Conservation (phyloP, 2,888 invertebrate genomes). For the Charanyca ferruginea region DNA sequence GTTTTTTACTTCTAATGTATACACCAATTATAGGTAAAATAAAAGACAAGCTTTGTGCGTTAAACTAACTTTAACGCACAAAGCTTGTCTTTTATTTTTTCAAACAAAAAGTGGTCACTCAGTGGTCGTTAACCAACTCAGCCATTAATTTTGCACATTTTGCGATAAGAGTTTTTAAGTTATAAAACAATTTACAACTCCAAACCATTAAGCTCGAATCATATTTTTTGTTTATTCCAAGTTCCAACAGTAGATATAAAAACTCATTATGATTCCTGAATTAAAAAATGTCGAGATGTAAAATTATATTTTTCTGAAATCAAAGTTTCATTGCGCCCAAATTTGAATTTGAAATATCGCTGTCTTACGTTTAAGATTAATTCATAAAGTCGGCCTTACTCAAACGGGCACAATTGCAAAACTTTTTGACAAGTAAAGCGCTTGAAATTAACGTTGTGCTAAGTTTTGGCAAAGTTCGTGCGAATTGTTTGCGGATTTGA, state of each 20-base stretch:
- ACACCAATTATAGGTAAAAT: no score
- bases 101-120: constrained; percentile 18
- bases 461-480: constrained; percentile 68
- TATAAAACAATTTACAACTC: constrained; percentile 56
- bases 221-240: constrained; percentile 53
- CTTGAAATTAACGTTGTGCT: constrained; percentile 76
- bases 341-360: constrained; percentile 78
- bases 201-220: constrained; percentile 40
- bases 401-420: constrained; percentile 78
- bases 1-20: no score
- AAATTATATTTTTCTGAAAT: constrained; percentile 72
- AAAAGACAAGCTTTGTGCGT: no score
- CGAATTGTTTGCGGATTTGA: constrained; percentile 63
- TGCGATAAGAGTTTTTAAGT: constrained; percentile 45
- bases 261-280: constrained; percentile 53
- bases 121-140: constrained; percentile 23
- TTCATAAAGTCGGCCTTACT: constrained; percentile 76
- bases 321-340: constrained; percentile 75
- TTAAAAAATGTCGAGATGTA: constrained; percentile 55
- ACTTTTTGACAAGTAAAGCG: constrained; percentile 84
- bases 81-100: background rate
- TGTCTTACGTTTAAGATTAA: constrained; percentile 76
- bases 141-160: constrained; percentile 31
- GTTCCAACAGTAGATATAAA: constrained; percentile 44
- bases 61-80: no score